These are phyloP conservation scores for Microtus richardsoni DNA, from an alignment of 2,113 vertebrate species.

Conservation along the genomic window DNA sequence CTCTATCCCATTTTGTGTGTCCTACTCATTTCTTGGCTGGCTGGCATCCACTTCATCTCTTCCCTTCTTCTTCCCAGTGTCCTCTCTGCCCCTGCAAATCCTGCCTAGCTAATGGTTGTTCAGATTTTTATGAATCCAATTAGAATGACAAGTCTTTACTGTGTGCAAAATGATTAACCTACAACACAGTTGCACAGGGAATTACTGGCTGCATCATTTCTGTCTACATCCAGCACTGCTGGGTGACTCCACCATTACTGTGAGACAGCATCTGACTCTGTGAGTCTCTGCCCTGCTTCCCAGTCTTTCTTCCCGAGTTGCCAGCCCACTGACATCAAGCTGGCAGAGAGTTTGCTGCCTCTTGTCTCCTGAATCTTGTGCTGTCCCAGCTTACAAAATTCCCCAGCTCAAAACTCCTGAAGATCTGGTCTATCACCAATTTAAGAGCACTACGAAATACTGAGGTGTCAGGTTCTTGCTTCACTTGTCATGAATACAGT, in stretches of 20 bases:
- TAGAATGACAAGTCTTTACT: neutral
- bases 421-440: neutral
- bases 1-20: neutral
- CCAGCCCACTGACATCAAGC: neutral
- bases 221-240: neutral
- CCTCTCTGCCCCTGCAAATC: neutral
- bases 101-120: neutral
- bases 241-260: neutral
- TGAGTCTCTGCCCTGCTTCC: neutral
- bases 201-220: neutral
- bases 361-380: neutral
- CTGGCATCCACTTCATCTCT: neutral
- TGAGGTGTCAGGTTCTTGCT: neutral
- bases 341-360: neutral
- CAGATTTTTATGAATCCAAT: neutral
- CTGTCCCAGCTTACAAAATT: neutral
- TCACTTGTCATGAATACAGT: neutral
- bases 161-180: neutral
- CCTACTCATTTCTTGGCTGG: neutral
- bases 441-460: neutral
- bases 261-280: neutral
- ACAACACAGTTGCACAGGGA: neutral
- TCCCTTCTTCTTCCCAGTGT: neutral
- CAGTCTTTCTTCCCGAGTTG: neutral
- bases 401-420: neutral